phyloP scores from a whole-genome alignment of 2,113 vertebrate genomes.

The Nicator chloris region DNA sequence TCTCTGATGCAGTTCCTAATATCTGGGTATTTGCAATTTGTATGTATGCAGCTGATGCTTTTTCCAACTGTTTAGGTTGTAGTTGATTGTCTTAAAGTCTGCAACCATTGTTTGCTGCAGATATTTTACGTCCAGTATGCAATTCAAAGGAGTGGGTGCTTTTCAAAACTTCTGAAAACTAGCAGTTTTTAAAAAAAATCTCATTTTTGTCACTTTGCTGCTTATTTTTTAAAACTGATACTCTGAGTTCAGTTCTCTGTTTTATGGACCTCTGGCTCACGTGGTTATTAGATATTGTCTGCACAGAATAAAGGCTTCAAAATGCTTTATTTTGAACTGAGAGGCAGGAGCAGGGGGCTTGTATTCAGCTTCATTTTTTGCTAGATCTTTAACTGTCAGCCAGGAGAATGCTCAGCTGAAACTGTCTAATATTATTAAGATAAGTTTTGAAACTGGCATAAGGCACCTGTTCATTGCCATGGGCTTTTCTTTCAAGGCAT shows the following conservation, averaged over 20 bases:
- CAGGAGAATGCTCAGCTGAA: not conserved
- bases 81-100: not conserved
- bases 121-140: not conserved
- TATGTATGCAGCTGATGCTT: not conserved
- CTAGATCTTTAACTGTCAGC: not conserved
- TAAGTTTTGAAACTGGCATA: not conserved
- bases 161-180: not conserved
- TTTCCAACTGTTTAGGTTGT: not conserved
- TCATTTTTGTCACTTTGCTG: not conserved
- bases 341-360: not conserved
- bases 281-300: not conserved
- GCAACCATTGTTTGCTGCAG: not conserved
- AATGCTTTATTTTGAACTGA: not conserved
- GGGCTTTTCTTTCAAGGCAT: conserved; percentile 78
- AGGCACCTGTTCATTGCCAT: not conserved
- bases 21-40: not conserved
- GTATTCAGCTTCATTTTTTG: not conserved
- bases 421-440: not conserved
- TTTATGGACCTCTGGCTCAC: not conserved
- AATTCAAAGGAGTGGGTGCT: not conserved
- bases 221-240: not conserved
- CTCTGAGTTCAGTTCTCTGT: not conserved
- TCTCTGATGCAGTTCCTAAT: not conserved
- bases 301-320: not conserved
- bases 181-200: not conserved